These are phyloP conservation scores for Anguilla anguilla DNA, from an alignment of 2,797 vertebrate species.

Conservation along the genomic window DNA sequence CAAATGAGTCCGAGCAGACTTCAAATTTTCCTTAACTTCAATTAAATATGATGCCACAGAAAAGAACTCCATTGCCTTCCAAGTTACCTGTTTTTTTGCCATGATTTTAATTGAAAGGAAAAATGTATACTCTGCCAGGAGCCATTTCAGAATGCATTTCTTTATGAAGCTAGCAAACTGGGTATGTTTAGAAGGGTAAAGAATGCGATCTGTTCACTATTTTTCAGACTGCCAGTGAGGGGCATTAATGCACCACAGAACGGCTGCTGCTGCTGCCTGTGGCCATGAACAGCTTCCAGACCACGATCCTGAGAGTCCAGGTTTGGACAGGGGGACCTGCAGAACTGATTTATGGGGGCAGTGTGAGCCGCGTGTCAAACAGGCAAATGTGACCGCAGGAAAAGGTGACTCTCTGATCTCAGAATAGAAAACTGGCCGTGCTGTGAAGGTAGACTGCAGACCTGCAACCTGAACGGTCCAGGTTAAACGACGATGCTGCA, in stretches of 20 bases:
- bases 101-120: background rate
- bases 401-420: constrained; percentile 9
- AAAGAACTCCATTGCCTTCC: background rate
- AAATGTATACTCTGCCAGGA: background rate
- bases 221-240: background rate
- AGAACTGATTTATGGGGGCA: background rate
- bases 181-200: background rate
- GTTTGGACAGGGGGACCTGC: background rate
- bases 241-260: background rate
- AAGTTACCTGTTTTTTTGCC: background rate
- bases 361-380: background rate
- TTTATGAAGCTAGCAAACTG: background rate
- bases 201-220: background rate
- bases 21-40: background rate
- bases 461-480: background rate
- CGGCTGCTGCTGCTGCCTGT: background rate
- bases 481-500: background rate
- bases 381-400: background rate
- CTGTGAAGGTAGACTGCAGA: background rate
- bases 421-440: background rate
- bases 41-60: background rate
- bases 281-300: background rate
- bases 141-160: background rate
- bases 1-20: background rate
- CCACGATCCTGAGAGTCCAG: background rate